phyloP scores from a whole-genome alignment of 2,113 vertebrate species.

The Phoenicopterus ruber region DNA sequence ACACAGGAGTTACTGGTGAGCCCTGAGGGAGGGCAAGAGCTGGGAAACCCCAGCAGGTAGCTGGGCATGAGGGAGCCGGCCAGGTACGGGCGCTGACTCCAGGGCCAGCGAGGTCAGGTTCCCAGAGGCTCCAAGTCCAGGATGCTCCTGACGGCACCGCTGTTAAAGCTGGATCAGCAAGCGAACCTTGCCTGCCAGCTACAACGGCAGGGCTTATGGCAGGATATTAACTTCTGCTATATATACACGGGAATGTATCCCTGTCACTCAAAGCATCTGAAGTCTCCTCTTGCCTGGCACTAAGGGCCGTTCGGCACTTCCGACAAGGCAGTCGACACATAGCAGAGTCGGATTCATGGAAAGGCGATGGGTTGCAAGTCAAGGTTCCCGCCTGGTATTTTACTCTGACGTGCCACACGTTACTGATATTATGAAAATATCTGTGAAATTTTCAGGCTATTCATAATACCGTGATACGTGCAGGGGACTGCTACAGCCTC shows the following conservation, averaged over 20 bases:
- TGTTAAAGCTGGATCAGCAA: background rate
- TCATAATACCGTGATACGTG: background rate
- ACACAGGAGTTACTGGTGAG: background rate
- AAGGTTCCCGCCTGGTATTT: background rate
- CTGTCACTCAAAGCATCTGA: background rate
- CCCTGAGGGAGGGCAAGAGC: background rate
- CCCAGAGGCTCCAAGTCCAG: background rate
- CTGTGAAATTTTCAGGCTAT: background rate
- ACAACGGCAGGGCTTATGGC: background rate
- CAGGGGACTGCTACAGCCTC: background rate
- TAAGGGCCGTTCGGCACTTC: background rate
- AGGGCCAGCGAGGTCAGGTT: background rate
- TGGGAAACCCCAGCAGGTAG: background rate
- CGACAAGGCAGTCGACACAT: accelerated
- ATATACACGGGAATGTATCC: background rate
- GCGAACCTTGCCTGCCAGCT: background rate
- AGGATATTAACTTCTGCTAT: background rate
- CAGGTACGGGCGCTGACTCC: accelerated
- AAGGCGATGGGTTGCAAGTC: background rate
- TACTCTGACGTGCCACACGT: background rate
- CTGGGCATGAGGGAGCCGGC: background rate
- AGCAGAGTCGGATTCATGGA: background rate
- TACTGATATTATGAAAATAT: background rate
- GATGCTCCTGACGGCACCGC: accelerated
- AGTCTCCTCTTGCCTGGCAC: background rate